These are phyloP conservation scores for Corticium candelabrum DNA, from an alignment of 37 sponge, comb jelly and placozoan species.

Conservation along the genomic window DNA sequence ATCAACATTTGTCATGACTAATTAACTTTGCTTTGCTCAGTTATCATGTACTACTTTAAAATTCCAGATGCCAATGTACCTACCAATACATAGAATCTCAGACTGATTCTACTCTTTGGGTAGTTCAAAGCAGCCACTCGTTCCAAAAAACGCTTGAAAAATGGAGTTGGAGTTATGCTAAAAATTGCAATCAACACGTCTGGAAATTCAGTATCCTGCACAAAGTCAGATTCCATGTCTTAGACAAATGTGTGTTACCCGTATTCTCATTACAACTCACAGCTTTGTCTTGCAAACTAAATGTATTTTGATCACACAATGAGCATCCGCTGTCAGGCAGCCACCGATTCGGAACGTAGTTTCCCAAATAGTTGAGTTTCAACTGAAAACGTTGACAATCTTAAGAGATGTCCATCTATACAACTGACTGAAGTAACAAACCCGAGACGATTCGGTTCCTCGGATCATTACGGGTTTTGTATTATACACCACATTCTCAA, in stretches of 20 bases:
- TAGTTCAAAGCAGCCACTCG: slow-evolving; percentile 34
- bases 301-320: slow-evolving; percentile 28
- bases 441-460: slow-evolving; percentile 93
- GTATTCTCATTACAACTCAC: too few species aligned
- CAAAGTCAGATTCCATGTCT: too few species aligned
- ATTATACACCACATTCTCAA: slow-evolving; percentile 54
- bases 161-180: slow-evolving; percentile 50
- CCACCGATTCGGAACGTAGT: slow-evolving; percentile 69
- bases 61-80: too few species aligned
- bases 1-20: too few species aligned
- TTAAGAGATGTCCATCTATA: too few species aligned
- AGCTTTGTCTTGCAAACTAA: slow-evolving; percentile 15
- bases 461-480: slow-evolving; percentile 63
- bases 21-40: too few species aligned
- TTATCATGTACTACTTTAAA: too few species aligned
- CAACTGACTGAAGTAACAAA: too few species aligned
- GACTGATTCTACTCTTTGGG: too few species aligned
- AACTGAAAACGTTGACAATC: too few species aligned
- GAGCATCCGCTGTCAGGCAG: slow-evolving; percentile 38
- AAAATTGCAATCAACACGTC: slow-evolving; percentile 48
- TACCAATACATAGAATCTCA: too few species aligned
- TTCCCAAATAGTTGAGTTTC: slow-evolving; percentile 64
- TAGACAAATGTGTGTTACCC: too few species aligned
- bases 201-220: slow-evolving; percentile 30
- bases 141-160: slow-evolving; percentile 37